Evolutionary conservation across 2,888 invertebrate genomes (phyloP), one percentile per base, ranked within the genome.

Genomic region (Fissipunctia ypsillon): DNA sequence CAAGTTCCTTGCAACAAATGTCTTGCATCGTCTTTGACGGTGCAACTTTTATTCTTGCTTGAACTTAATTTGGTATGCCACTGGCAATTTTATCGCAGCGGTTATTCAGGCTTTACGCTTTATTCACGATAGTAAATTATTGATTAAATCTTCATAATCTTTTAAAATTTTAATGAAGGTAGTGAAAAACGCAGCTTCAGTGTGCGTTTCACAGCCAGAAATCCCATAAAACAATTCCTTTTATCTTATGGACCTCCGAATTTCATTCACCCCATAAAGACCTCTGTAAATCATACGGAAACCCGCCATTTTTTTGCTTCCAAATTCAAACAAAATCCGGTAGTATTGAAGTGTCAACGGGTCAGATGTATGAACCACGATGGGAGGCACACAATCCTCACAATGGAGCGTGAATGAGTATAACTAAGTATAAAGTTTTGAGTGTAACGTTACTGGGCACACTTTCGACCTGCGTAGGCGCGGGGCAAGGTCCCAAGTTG

Each of bases 381-480:
- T 84, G 83, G 83, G 65, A 79, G 80, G 75, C 28, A 75, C 80
- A 84, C 81, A 84, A 81, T 84, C 73, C 28, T 74, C 80, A 84
- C 81, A 84, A 81, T 84, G 85, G 77, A 80, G 81, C 82, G 85
- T 75, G 84, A 85, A 82, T 80, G 78, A 81, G 70, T 84, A 85
- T 87, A 87, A 88, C 86, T 78, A 83, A 80, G 79, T 82, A 79
- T 81, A 79, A 71, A 80, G 80, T 81, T 79, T 84, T 73, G 81
- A 80, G 84, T 80, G 79, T 75, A 86, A 79, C 84, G 81, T 80
- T 85, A 54, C 82, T 78, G 87, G 86, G 85, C 89, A 90, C 90
- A 89, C 91, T 90, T 88, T 89, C 90, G 88, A 91, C 91, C 91
- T 88, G 92, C 90, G 93, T 93, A 87, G 93, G 93, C 88, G 90